Conservation (phyloP, 1,140 invertebrate genomes). For the Aphaenogaster ashmeadi region DNA sequence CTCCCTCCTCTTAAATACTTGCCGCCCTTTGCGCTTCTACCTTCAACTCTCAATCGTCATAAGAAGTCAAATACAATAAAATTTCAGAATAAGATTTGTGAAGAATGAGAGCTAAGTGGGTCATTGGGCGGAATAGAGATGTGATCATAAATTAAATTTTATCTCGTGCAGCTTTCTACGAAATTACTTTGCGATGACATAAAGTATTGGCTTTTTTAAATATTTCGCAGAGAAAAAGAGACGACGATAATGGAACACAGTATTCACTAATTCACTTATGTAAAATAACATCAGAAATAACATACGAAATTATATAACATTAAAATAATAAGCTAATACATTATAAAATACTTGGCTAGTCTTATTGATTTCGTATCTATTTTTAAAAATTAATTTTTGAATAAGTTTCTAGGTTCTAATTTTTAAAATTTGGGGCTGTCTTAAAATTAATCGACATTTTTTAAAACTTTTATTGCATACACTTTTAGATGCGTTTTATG, state of each 20-base stretch:
- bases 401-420: no score
- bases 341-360: no score
- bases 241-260: neutral
- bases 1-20: slow-evolving; percentile 42
- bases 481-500: no score
- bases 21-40: slow-evolving; percentile 20
- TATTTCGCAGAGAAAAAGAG: neutral
- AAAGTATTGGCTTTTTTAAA: neutral
- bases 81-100: neutral
- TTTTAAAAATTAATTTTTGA: no score
- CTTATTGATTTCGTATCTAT: no score
- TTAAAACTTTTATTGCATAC: no score
- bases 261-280: neutral
- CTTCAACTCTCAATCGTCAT: slow-evolving; percentile 23
- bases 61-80: slow-evolving; percentile 24
- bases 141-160: slow-evolving; percentile 6
- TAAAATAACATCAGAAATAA: neutral
- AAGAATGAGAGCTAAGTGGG: neutral
- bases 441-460: no score
- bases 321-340: no score
- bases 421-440: no score
- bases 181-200: neutral
- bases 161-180: neutral
- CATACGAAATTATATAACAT: neutral
- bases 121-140: neutral